These are phyloP conservation scores for Uria lomvia DNA, from an alignment of 2,113 vertebrate genomes.

Conservation along the genomic window DNA sequence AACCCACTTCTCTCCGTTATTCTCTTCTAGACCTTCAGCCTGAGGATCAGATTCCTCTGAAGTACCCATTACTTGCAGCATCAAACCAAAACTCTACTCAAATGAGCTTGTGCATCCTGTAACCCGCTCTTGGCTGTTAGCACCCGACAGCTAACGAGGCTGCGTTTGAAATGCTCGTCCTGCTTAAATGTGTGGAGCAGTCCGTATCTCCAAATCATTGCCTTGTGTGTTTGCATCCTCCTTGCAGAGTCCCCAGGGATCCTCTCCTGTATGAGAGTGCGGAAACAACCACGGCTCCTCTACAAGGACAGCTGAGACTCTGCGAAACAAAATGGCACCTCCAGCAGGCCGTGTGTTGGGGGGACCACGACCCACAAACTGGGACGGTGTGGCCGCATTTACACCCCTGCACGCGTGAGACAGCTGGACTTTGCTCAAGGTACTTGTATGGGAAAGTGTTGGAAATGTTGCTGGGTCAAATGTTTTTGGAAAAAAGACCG, in stretches of 20 bases:
- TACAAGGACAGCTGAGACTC: not conserved
- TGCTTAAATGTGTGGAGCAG: not conserved
- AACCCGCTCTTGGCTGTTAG: accelerated
- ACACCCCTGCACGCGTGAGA: accelerated
- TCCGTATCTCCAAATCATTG: not conserved
- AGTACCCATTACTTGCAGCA: not conserved
- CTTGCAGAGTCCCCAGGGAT: not conserved
- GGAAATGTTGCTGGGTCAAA: not conserved
- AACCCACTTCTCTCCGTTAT: not conserved
- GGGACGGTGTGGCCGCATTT: not conserved
- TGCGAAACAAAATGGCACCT: not conserved
- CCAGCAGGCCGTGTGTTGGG: not conserved
- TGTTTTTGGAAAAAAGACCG: not conserved
- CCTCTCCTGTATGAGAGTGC: accelerated
- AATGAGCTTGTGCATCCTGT: not conserved
- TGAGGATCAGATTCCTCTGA: not conserved
- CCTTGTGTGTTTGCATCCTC: not conserved
- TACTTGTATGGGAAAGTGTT: not conserved
- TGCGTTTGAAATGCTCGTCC: not conserved
- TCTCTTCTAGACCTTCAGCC: not conserved
- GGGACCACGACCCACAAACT: accelerated
- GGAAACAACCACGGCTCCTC: not conserved
- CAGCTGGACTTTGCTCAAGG: not conserved
- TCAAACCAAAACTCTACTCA: not conserved
- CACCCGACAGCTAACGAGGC: accelerated